These are phyloP conservation scores for Trimorus sp. DNA, from an alignment of 2,888 invertebrate species.

Conservation along the genomic window DNA sequence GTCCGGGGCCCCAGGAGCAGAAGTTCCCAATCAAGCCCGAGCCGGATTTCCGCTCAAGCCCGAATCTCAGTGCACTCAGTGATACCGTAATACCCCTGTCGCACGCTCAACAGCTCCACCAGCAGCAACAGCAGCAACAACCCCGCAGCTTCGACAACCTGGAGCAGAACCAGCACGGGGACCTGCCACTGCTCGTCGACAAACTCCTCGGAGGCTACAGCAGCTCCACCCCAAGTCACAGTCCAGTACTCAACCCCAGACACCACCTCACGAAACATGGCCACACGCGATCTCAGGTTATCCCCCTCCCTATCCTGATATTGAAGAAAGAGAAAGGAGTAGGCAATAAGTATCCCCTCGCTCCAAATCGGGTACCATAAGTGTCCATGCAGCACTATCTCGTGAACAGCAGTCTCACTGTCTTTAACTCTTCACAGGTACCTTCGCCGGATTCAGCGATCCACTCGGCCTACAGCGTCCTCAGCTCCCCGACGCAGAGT, in stretches of 20 bases:
- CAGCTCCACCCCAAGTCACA: constrained; percentile 86
- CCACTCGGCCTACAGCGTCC: constrained; percentile 92
- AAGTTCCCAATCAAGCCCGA: constrained; percentile 80
- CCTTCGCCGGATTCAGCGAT: constrained; percentile 95
- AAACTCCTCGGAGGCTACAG: constrained; percentile 85
- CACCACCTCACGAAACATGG: constrained; percentile 81
- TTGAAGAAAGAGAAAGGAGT: too few species aligned
- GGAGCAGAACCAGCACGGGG: constrained; percentile 78
- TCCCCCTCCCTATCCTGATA: too few species aligned
- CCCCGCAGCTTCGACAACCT: constrained; percentile 74
- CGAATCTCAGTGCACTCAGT: constrained; percentile 75
- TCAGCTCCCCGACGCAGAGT: constrained; percentile 93
- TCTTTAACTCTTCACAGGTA: constrained; percentile 68
- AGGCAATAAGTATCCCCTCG: too few species aligned
- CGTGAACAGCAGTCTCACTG: too few species aligned
- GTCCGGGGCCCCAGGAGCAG: constrained; percentile 79
- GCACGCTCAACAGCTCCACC: constrained; percentile 76
- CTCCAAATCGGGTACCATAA: too few species aligned
- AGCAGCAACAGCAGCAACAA: constrained; percentile 72
- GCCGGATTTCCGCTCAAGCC: constrained; percentile 79
- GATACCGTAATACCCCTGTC: constrained; percentile 74
- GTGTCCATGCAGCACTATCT: too few species aligned
- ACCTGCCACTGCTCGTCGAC: constrained; percentile 83
- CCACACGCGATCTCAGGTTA: constrained; percentile 80
- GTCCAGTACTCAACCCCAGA: constrained; percentile 83